Evolutionary conservation across 2,888 invertebrate genomes (phyloP).

Genomic region (Dasypogon diadema): DNA sequence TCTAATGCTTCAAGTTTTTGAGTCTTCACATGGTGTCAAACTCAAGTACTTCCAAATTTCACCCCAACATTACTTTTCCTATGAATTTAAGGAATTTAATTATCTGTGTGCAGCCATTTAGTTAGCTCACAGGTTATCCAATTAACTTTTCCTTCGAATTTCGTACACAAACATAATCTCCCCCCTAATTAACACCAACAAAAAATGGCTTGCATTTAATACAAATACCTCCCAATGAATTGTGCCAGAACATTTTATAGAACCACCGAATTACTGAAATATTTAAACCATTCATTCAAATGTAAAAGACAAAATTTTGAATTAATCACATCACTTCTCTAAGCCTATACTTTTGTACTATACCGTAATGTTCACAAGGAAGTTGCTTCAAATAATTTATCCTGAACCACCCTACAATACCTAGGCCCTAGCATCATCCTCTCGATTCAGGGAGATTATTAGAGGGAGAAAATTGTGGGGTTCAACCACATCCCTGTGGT

Average conservation of each 20-base stretch:
- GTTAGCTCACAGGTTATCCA: no score
- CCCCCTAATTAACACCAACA: slow-evolving; percentile 19
- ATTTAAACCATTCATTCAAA: slow-evolving; percentile 53
- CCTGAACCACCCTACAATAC: background rate
- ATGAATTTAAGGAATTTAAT: no score
- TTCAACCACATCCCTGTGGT: slow-evolving; percentile 18
- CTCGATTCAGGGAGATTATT: background rate
- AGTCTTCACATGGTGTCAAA: no score
- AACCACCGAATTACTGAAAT: slow-evolving; percentile 52
- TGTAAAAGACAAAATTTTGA: slow-evolving; percentile 54
- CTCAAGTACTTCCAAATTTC: no score
- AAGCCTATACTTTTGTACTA: background rate
- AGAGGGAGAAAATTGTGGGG: background rate
- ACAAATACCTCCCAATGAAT: slow-evolving; percentile 42
- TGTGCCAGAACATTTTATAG: slow-evolving; percentile 41
- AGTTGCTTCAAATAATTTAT: slow-evolving; percentile 50
- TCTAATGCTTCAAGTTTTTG: no score
- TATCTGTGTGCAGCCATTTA: no score
- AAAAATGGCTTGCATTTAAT: slow-evolving; percentile 47
- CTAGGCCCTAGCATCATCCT: background rate
- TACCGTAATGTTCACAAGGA: slow-evolving; percentile 21
- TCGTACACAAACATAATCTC: slow-evolving; percentile 11
- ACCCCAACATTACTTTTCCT: no score
- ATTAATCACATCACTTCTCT: slow-evolving; percentile 50
- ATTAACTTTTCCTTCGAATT: slow-evolving; percentile 38